These are phyloP conservation scores for Apodemia mormo DNA, from an alignment of 2,888 invertebrate species.

Conservation along the genomic window DNA sequence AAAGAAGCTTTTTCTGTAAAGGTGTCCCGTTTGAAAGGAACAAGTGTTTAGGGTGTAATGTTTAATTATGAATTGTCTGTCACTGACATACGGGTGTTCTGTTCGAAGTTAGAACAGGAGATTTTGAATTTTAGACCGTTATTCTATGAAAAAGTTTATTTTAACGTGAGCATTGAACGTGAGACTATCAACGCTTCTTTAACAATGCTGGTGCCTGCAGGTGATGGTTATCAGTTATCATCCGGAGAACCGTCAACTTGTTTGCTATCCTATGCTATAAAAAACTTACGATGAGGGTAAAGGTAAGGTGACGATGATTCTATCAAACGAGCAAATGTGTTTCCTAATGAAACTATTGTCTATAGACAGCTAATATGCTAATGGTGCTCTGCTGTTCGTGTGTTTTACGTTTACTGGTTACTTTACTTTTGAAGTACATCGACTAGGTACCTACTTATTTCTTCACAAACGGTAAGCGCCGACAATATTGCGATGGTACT, in stretches of 20 bases:
- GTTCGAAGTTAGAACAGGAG: not conserved
- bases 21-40: slow-evolving; percentile 12
- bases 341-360: too few species aligned
- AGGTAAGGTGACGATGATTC: too few species aligned
- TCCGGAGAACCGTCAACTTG: not conserved
- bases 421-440: too few species aligned
- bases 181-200: not conserved
- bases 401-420: too few species aligned
- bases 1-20: slow-evolving; percentile 13
- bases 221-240: not conserved
- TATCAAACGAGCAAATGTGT: too few species aligned
- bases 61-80: slow-evolving; percentile 10
- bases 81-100: slow-evolving; percentile 5
- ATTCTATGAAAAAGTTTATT: not conserved
- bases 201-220: not conserved
- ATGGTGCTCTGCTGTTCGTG: too few species aligned
- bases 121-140: not conserved
- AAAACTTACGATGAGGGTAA: too few species aligned
- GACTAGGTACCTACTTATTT: too few species aligned
- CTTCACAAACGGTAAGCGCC: too few species aligned
- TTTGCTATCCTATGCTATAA: not conserved
- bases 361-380: too few species aligned
- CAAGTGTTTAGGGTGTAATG: slow-evolving; percentile 11
- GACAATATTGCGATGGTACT: too few species aligned
- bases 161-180: not conserved